Evolutionary conservation across 2,113 vertebrate species (phyloP).

Genomic region (mouse (Mus musculus)): DNA sequence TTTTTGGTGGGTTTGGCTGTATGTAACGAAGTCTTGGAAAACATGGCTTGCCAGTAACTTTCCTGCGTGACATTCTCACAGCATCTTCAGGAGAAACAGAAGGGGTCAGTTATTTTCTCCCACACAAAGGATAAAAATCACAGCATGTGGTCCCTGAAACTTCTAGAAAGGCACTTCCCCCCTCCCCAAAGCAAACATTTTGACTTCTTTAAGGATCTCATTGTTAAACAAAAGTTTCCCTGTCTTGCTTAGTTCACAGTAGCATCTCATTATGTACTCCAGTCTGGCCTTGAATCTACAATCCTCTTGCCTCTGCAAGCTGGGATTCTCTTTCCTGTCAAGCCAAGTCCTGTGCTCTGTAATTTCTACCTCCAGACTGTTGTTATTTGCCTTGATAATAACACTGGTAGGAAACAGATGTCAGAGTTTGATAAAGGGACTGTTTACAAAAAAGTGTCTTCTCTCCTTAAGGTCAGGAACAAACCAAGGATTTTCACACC

Average conservation of each 20-base stretch:
- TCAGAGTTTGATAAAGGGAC: neutral
- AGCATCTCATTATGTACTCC: neutral
- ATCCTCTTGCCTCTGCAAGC: neutral
- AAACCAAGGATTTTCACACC: slow-evolving; percentile 1
- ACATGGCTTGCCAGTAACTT: neutral
- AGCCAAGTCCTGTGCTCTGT: neutral
- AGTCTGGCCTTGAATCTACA: neutral
- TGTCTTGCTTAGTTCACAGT: neutral
- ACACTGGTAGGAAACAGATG: slow-evolving; percentile 4
- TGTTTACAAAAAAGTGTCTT: neutral
- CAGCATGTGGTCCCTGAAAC: neutral
- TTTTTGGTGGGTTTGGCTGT: neutral
- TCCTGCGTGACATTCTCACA: neutral
- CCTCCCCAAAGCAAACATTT: neutral
- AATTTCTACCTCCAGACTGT: neutral
- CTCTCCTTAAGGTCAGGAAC: neutral
- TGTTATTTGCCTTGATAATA: slow-evolving; percentile 20
- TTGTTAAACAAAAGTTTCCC: neutral
- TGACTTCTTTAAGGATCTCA: slow-evolving; percentile 4
- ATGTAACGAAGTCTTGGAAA: neutral
- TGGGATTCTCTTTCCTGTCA: neutral
- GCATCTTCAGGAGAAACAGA: neutral
- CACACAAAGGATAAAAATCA: neutral
- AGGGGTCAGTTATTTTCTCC: slow-evolving; percentile 19
- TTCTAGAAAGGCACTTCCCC: neutral